Evolutionary conservation across 1,140 invertebrate genomes (phyloP), one percentile per base, ranked within the genome.

Genomic region (Helicoverpa zea): DNA sequence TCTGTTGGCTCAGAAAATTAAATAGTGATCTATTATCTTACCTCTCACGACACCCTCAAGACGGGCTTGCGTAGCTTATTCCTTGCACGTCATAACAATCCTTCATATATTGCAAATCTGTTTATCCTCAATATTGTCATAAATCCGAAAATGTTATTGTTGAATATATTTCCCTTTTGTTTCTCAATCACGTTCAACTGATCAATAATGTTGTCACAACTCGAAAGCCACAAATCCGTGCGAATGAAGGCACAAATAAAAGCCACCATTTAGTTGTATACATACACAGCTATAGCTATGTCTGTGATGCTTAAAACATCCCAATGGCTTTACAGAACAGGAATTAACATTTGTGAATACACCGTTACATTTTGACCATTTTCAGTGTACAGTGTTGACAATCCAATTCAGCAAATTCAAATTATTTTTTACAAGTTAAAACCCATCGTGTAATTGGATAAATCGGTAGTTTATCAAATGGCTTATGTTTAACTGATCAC

Each of bases 131-230:
- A 58, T 54, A 49, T 61, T 75, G 51, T 47, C 56, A 61, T 61
- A 61, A 43, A 49, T 61, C 56, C 58, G 35, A 29, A 61, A 75
- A 63, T 75, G 56, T 61, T 75, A 49, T 51, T 29, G 73, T 63
- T 61, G 56, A 75, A 75, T 63, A 73, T 18, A 73, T 54, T 73
- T 63, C 58, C 58, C 58, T 75, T 23, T 75, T 75, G 56, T 61
- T 51, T 63, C 73, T 75, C 73, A 49, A 75, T 75, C 73, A 75
- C 73, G 73, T 75, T 49, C 56, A 75, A 61, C 43, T 61, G 73
- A 75, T 75, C 73, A 75, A 75, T 75, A 75, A 75, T 75, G 73
- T 61, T 63, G 73, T 63, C 73, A 63, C 73, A 75, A 51, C 73
- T 75, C 47, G 43, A 47, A 61, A 61, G 16, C 58, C 56, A 29